These are phyloP conservation scores for Heterotilapia buettikoferi DNA, from an alignment of 2,113 vertebrate species.

Conservation along the genomic window DNA sequence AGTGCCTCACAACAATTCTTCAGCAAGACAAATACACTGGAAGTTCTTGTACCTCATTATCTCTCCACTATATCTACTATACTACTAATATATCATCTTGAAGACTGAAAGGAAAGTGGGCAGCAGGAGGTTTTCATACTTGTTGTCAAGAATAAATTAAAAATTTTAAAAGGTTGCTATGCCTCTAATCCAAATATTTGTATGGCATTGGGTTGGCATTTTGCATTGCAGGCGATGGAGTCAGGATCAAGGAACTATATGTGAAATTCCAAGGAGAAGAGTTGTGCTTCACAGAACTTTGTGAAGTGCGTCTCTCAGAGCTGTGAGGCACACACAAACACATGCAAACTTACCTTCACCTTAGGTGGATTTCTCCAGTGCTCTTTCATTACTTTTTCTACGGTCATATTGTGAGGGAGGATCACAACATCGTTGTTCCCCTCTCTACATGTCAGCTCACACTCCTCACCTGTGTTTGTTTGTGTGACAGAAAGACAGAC, in stretches of 20 bases:
- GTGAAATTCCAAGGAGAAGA: constrained; percentile 55
- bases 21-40: neutral
- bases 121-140: neutral
- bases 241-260: constrained; percentile 37
- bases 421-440: constrained; percentile 87
- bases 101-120: neutral
- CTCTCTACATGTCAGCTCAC: constrained; percentile 84
- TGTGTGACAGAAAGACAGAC: neutral
- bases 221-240: constrained; percentile 20
- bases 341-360: constrained; percentile 80
- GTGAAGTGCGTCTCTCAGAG: constrained; percentile 56
- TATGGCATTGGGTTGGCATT: neutral
- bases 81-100: neutral
- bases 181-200: constrained; percentile 37
- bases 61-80: neutral
- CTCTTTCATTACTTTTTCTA: constrained; percentile 75
- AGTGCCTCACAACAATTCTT: neutral
- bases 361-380: constrained; percentile 92
- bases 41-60: neutral
- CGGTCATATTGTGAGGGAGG: constrained; percentile 82
- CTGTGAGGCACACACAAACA: constrained; percentile 21
- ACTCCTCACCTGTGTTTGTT: constrained; percentile 80
- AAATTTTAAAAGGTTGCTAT: constrained; percentile 29
- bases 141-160: neutral
- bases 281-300: constrained; percentile 49